These are phyloP conservation scores for Aphidius gifuensis DNA, from an alignment of 1,140 invertebrate genomes.

Conservation along the genomic window DNA sequence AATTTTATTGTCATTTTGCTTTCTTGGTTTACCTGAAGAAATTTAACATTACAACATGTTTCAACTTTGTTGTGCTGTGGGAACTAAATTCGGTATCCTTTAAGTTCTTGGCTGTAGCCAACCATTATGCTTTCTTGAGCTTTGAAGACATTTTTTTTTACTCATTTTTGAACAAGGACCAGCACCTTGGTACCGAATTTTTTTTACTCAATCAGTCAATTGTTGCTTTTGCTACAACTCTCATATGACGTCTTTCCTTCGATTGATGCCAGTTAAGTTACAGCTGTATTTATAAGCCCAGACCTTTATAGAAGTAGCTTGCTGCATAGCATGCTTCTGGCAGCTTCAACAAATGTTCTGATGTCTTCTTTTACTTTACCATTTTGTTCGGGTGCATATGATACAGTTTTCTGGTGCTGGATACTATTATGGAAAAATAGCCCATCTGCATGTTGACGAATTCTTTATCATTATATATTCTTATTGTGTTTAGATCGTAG, in stretches of 20 bases:
- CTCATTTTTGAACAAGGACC: conserved; percentile 29
- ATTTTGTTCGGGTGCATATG: conserved; percentile 47
- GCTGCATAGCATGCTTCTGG: conserved; percentile 38
- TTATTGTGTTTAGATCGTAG: not conserved
- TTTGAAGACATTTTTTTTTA: conserved; percentile 34
- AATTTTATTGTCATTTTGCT: not conserved
- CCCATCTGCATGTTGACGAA: conserved; percentile 19
- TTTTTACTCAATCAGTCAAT: too few relatives aligned
- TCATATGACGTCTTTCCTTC: not conserved
- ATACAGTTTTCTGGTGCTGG: conserved; percentile 28
- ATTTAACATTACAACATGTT: conserved; percentile 29
- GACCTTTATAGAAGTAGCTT: conserved; percentile 41
- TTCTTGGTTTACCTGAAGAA: not conserved
- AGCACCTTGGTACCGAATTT: too few relatives aligned
- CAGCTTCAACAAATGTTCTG: conserved; percentile 44
- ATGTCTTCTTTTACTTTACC: conserved; percentile 44
- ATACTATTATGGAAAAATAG: conserved; percentile 10
- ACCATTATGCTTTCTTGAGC: conserved; percentile 31
- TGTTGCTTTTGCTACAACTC: not conserved
- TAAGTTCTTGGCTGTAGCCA: conserved; percentile 30
- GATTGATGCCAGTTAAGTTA: conserved; percentile 8
- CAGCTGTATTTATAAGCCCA: conserved; percentile 50
- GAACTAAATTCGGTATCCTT: conserved; percentile 34
- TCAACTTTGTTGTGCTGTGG: conserved; percentile 23
- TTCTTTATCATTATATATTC: conserved; percentile 19